Conservation (phyloP, 1,140 invertebrate genomes). For the Anastrepha obliqua region DNA sequence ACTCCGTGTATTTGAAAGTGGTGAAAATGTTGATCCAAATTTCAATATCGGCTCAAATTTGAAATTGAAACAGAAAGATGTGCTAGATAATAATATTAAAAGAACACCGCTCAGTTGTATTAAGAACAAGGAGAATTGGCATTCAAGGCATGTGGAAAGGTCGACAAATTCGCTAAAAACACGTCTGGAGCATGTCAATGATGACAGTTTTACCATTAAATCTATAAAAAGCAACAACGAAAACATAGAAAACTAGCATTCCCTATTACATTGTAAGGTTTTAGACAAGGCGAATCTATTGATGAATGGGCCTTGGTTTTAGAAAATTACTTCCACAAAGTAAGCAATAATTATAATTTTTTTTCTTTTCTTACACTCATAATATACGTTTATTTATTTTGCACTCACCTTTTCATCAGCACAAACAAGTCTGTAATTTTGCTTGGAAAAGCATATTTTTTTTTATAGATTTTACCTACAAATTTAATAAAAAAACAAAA, state of each 20-base stretch:
- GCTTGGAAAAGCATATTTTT: slow-evolving; percentile 2
- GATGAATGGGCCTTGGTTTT: background rate
- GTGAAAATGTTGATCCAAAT: slow-evolving; percentile 53
- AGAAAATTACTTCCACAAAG: slow-evolving; percentile 18
- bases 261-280: background rate
- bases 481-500: background rate
- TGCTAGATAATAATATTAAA: slow-evolving; percentile 46
- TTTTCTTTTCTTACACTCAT: background rate
- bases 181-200: slow-evolving; percentile 58
- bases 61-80: slow-evolving; percentile 11
- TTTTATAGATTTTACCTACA: background rate
- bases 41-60: slow-evolving; percentile 57
- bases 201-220: slow-evolving; percentile 56
- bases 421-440: slow-evolving; percentile 1
- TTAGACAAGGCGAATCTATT: background rate
- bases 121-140: slow-evolving; percentile 64
- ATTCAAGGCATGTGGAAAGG: slow-evolving; percentile 64
- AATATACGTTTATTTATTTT: slow-evolving; percentile 25
- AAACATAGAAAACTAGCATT: background rate
- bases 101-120: slow-evolving; percentile 68
- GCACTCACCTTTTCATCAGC: background rate
- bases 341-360: background rate
- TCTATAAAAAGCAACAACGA: background rate
- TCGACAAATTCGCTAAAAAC: slow-evolving; percentile 59
- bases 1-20: slow-evolving; percentile 62